Percentiles rank a stretch among this genome's conserved stretches.
These are phyloP conservation scores for Kuschelorhynchus macadamiae DNA, from an alignment of 2,888 invertebrate species.

Conservation along the genomic window DNA sequence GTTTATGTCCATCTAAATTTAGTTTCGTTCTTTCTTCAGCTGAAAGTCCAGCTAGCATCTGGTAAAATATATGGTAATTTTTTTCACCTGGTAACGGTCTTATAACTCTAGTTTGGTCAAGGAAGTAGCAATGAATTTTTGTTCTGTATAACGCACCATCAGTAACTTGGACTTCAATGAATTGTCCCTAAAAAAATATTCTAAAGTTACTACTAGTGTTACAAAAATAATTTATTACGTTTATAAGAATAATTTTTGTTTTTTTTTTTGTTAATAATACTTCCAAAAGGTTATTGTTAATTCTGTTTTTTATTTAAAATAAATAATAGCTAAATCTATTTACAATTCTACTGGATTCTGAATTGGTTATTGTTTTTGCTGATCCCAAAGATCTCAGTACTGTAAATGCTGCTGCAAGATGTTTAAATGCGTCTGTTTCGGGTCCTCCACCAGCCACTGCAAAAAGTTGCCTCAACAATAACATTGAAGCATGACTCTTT, in stretches of 20 bases:
- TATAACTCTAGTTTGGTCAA: conserved; percentile 94
- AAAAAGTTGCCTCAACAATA: conserved; percentile 90
- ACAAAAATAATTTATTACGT: too few relatives aligned
- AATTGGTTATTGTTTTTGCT: conserved; percentile 91
- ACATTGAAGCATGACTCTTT: conserved; percentile 94
- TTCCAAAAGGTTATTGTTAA: too few relatives aligned
- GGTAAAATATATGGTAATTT: conserved; percentile 98
- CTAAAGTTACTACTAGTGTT: neutral
- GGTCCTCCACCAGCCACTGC: conserved; percentile 95
- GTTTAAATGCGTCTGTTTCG: conserved; percentile 96
- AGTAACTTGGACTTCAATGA: conserved; percentile 96
- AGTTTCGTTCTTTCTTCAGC: conserved; percentile 89
- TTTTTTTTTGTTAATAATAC: too few relatives aligned
- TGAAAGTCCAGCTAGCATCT: conserved; percentile 91
- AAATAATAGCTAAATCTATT: too few relatives aligned
- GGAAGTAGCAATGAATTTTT: conserved; percentile 95
- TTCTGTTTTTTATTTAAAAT: too few relatives aligned
- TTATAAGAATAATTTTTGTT: too few relatives aligned
- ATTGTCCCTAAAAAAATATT: conserved; percentile 81
- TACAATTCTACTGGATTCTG: conserved; percentile 94
- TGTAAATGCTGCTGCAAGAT: conserved; percentile 94
- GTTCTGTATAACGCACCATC: conserved; percentile 95
- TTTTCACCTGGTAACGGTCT: conserved; percentile 85
- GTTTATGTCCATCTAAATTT: conserved; percentile 88
- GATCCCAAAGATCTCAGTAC: conserved; percentile 92